Evolutionary conservation across 2,113 vertebrate species (phyloP).

Genomic region (Xenopus tropicalis): DNA sequence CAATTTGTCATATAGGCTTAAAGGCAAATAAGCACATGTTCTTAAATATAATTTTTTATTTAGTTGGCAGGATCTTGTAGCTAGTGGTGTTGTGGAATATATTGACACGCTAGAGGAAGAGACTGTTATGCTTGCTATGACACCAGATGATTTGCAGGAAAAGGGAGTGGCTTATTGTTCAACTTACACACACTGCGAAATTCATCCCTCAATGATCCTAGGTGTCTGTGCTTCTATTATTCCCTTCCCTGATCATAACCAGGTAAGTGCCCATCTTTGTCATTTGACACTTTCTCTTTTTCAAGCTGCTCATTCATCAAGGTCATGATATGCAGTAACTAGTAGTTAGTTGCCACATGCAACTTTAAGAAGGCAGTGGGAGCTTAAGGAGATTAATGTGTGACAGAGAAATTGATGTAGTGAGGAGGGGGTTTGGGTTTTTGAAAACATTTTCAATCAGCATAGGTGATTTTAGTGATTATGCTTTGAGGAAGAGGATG

Average conservation of each 20-base stretch:
- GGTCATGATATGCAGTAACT: too few species aligned
- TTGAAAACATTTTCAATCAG: too few species aligned
- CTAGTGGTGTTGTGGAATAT: slow-evolving; percentile 95
- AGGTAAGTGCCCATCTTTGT: slow-evolving; percentile 67
- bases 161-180: slow-evolving; percentile 97
- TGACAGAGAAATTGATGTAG: too few species aligned
- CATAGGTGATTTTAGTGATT: too few species aligned
- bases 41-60: slow-evolving; percentile 38
- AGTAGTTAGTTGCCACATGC: background rate
- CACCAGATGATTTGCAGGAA: slow-evolving; percentile 95
- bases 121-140: slow-evolving; percentile 98
- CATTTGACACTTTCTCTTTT: too few species aligned
- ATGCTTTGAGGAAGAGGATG: too few species aligned
- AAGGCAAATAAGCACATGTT: too few species aligned
- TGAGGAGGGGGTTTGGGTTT: too few species aligned
- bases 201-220: slow-evolving; percentile 97
- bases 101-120: slow-evolving; percentile 96
- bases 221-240: slow-evolving; percentile 98
- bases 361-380: too few species aligned
- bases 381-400: too few species aligned
- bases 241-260: slow-evolving; percentile 97
- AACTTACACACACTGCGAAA: slow-evolving; percentile 96
- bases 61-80: slow-evolving; percentile 97
- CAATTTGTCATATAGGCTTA: too few species aligned
- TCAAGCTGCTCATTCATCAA: too few species aligned